Evolutionary conservation across 2,888 invertebrate species (phyloP).

Genomic region (Trichopria drosophilae): DNA sequence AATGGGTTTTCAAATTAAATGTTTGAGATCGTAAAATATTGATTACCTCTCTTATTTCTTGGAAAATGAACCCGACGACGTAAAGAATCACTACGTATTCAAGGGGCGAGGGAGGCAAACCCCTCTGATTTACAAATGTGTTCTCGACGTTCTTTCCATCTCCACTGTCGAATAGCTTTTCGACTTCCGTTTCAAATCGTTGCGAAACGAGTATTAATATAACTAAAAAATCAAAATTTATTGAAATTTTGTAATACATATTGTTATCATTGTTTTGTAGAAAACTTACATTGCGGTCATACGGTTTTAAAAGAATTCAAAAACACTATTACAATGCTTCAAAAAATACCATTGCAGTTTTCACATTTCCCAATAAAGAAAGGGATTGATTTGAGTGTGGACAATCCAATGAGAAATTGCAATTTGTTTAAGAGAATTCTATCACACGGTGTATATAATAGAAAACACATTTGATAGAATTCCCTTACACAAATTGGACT

Average conservation of each 20-base stretch:
- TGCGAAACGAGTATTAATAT: constrained; percentile 90
- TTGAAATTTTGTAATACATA: not conserved
- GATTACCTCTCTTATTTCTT: constrained; percentile 80
- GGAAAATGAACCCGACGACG: constrained; percentile 87
- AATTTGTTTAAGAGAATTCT: no score
- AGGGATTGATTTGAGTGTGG: no score
- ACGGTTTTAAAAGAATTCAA: no score
- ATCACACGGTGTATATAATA: no score
- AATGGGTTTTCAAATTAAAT: no score
- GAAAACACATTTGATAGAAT: no score
- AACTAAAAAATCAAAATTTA: constrained; percentile 64
- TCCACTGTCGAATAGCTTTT: constrained; percentile 67
- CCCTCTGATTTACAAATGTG: constrained; percentile 73
- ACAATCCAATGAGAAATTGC: no score
- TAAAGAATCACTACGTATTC: constrained; percentile 83
- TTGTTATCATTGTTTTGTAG: not conserved
- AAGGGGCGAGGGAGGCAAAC: constrained; percentile 80
- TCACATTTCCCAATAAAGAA: no score
- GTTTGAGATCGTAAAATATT: not conserved
- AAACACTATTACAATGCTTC: no score
- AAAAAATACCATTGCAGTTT: no score
- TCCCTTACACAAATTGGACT: no score
- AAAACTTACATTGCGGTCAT: not conserved
- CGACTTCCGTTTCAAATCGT: constrained; percentile 77
- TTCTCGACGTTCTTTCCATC: constrained; percentile 55